phyloP scores from a whole-genome alignment of 2,113 vertebrate genomes.

The Varanus salvator region DNA sequence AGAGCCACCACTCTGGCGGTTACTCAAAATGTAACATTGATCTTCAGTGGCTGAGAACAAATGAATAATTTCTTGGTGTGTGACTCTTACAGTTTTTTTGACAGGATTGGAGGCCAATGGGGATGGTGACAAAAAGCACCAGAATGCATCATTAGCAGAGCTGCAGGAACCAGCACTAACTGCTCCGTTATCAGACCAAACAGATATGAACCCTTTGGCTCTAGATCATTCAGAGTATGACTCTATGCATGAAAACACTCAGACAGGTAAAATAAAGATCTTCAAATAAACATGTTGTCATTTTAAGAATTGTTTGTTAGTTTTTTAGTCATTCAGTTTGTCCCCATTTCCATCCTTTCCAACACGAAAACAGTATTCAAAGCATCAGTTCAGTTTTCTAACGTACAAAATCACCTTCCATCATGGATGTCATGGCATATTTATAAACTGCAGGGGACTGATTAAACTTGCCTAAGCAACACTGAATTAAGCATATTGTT shows the following conservation, averaged over 20 bases:
- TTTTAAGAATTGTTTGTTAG: neutral
- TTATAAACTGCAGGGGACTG: neutral
- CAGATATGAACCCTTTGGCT: conserved; percentile 80
- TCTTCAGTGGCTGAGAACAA: neutral
- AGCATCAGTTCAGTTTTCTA: neutral
- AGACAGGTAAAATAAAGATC: conserved; percentile 77
- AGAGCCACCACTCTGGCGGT: neutral
- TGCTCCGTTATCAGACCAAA: conserved; percentile 77
- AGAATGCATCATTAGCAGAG: conserved; percentile 81
- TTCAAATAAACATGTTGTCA: neutral
- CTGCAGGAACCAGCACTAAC: conserved; percentile 80
- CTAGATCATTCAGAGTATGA: conserved; percentile 86
- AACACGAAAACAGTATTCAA: too few relatives aligned
- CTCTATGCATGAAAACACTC: conserved; percentile 80
- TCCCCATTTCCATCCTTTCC: too few relatives aligned
- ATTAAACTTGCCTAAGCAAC: neutral
- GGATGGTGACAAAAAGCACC: conserved; percentile 78
- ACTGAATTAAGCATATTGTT: neutral
- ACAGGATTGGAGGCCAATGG: conserved; percentile 86
- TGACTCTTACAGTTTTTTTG: conserved; percentile 12
- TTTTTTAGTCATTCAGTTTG: too few relatives aligned
- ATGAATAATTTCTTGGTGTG: neutral
- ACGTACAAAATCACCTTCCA: neutral
- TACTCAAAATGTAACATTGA: neutral
- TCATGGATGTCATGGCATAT: neutral